Percentiles rank a stretch among this genome's conserved stretches.
phyloP scores from a whole-genome alignment of 2,113 vertebrate species.

The Rhodinocichla rosea region DNA sequence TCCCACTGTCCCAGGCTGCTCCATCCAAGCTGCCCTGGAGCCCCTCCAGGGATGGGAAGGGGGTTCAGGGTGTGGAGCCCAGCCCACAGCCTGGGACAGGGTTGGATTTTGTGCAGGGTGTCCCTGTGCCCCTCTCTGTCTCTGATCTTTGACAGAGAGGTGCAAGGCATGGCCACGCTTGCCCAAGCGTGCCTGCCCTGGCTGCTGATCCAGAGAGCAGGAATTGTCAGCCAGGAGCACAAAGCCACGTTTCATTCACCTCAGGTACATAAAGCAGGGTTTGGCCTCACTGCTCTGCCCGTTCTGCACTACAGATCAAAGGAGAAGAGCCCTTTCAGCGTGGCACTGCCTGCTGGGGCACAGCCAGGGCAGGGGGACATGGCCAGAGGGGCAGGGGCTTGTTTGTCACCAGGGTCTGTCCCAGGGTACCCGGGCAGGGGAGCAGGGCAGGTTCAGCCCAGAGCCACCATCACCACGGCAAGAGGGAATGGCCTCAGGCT shows the following conservation, averaged over 20 bases:
- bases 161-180: neutral
- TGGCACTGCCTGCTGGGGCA: neutral
- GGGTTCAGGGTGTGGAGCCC: accelerated
- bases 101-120: neutral
- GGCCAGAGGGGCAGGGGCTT: accelerated
- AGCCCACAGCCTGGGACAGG: neutral
- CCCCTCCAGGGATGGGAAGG: neutral
- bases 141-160: neutral
- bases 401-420: neutral
- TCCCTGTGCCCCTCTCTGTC: neutral
- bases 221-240: neutral
- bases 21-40: neutral
- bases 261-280: neutral
- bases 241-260: neutral
- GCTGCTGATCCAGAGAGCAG: neutral
- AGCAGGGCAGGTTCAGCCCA: neutral
- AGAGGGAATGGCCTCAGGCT: neutral
- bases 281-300: neutral
- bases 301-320: neutral
- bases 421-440: accelerated
- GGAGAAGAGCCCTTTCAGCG: neutral
- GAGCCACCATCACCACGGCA: neutral
- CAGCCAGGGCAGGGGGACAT: neutral
- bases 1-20: neutral
- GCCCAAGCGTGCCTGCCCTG: neutral